Base-by-base conservation (phyloP, 2,113 vertebrate genomes). In the Plotosus lineatus region DNA sequence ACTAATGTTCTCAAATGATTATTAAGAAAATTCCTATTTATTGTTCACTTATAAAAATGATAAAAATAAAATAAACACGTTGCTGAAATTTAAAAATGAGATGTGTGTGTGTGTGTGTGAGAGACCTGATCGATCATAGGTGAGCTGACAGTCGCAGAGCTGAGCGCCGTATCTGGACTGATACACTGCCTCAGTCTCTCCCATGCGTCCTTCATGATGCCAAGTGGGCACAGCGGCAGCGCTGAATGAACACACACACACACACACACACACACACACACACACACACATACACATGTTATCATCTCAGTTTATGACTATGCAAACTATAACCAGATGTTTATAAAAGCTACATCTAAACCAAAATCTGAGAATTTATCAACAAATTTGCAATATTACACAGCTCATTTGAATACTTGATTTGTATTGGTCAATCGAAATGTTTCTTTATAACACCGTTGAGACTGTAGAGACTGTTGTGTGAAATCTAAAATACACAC, bases 191-290 rank as follows among this genome's bases (percentile, higher is more conserved):
- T 88, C 53, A 94, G 86, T 42, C 93, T 88, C 82, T 94, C 92
- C 94, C 94, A 94, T 1, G 93, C 93, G 11, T 92, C 93, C 85
- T 93, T 94, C 94, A 94, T 93, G 83, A 94, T 90, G 15, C 91
- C 93, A 81, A 94, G 84, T 78, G 94, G 94, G 77, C 94, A 94
- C 21, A 94, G 86, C 11, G 93, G 93, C 75, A 93, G 80, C 6
- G 88, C 94, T 94, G 85, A 2, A 36, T 9, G 38, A 44, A 48
- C 19, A 66, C 38, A 56, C 23, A 75, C 36, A 66, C 58, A 75
- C 58, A 74, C 65, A 72, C 77, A 66, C 46, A 78, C 31, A 68
- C 31, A 68, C 44, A 55, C 46, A 19, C 36, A 26, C 21, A 60
- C 17, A 63, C 42, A 50, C 42, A 63, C 44, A 78, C 36, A 60